Percentiles rank a stretch among this genome's conserved stretches.
phyloP scores from a whole-genome alignment of 2,797 vertebrate species.

The Vireo griseus region DNA sequence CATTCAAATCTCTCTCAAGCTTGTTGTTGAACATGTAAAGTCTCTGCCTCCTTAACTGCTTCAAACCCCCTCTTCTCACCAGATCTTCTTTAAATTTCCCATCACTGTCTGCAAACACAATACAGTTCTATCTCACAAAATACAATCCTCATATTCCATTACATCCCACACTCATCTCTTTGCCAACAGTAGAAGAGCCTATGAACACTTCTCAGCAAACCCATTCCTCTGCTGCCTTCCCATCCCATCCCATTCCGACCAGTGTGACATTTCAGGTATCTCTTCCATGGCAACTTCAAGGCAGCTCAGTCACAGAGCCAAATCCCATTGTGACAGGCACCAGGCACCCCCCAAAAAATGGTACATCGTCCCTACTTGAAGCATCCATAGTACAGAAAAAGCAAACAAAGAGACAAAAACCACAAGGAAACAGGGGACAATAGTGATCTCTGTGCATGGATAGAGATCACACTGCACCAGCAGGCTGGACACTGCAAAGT shows the following conservation, averaged over 20 bases:
- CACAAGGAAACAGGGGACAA: not conserved
- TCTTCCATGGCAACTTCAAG: fast-evolving
- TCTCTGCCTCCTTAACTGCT: not conserved
- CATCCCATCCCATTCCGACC: not conserved
- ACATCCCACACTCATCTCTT: not conserved
- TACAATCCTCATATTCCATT: not conserved
- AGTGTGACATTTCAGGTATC: not conserved
- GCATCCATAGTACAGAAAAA: not conserved
- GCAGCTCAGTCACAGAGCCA: not conserved
- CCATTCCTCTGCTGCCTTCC: not conserved
- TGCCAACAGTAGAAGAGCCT: not conserved
- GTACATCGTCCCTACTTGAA: fast-evolving
- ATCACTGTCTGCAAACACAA: not conserved
- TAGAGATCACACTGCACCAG: fast-evolving
- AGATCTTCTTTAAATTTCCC: not conserved
- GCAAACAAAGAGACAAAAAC: not conserved
- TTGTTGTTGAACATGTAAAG: not conserved
- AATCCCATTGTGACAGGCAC: not conserved
- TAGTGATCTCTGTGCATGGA: fast-evolving
- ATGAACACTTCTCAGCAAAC: not conserved
- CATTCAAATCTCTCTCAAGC: not conserved
- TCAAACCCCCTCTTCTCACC: not conserved
- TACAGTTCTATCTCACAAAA: not conserved
- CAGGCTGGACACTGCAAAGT: not conserved
- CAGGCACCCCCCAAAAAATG: not conserved